Percentiles rank a stretch among this genome's conserved stretches.
phyloP scores from a whole-genome alignment of 2,113 vertebrate genomes.

The Cyrtonyx montezumae region DNA sequence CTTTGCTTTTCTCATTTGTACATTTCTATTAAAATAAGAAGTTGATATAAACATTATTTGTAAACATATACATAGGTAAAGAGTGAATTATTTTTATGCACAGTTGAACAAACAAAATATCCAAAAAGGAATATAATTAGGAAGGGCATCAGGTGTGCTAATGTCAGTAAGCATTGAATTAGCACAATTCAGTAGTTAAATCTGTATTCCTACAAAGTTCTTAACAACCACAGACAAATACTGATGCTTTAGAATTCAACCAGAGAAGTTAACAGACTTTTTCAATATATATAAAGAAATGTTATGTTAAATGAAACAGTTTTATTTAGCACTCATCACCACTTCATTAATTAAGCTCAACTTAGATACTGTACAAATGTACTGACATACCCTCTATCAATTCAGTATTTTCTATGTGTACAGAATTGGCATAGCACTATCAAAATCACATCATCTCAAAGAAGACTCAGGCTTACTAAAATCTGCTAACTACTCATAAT shows the following conservation, averaged over 20 bases:
- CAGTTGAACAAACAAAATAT: not conserved
- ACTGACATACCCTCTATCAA: not conserved
- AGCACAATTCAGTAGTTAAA: not conserved
- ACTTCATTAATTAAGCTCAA: not conserved
- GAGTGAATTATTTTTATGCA: not conserved
- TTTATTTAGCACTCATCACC: not conserved
- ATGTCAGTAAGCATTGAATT: not conserved
- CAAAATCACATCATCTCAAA: not conserved
- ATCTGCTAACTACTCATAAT: not conserved
- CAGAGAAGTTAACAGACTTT: not conserved
- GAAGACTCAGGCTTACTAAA: not conserved
- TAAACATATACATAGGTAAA: not conserved
- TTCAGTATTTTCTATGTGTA: not conserved
- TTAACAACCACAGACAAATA: not conserved
- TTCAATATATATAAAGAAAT: not conserved
- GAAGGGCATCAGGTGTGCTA: not conserved
- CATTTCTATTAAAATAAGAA: conserved; percentile 53
- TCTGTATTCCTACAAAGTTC: not conserved
- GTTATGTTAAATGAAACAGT: not conserved
- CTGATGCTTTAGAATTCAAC: not conserved
- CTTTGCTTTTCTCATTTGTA: conserved; percentile 21
- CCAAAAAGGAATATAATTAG: not conserved
- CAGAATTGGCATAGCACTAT: not conserved
- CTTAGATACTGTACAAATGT: not conserved
- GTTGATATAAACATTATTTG: not conserved